Conservation (phyloP, 2,113 vertebrate species). For the Neodon shergylaensis region DNA sequence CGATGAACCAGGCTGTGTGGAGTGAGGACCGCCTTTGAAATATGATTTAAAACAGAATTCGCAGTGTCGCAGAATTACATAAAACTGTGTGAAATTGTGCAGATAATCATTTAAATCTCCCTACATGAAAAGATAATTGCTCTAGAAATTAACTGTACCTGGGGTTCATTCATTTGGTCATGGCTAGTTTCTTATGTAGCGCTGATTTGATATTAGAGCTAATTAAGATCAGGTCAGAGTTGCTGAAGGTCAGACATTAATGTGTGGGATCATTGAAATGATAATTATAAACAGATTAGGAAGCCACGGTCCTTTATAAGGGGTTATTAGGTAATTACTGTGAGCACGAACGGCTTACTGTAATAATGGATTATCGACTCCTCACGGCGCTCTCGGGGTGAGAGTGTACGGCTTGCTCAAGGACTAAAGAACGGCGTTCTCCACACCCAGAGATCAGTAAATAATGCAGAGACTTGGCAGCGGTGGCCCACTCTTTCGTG, state of each 20-base stretch:
- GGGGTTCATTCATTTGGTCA: slow-evolving; percentile 99
- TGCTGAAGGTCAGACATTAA: slow-evolving; percentile 99
- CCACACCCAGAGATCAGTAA: slow-evolving; percentile 79
- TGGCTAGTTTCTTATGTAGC: slow-evolving; percentile 99
- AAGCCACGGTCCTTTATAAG: slow-evolving; percentile 98
- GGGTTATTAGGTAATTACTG: slow-evolving; percentile 97
- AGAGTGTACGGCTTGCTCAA: slow-evolving; percentile 88
- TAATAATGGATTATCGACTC: slow-evolving; percentile 94
- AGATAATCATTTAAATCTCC: slow-evolving; percentile 99
- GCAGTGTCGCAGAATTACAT: slow-evolving; percentile 93
- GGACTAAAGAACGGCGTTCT: slow-evolving; percentile 85
- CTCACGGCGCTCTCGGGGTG: slow-evolving; percentile 88
- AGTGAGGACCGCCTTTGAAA: slow-evolving; percentile 88
- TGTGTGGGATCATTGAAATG: slow-evolving; percentile 98
- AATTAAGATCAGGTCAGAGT: slow-evolving; percentile 99
- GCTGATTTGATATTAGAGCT: slow-evolving; percentile 98
- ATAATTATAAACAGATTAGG: slow-evolving; percentile 99
- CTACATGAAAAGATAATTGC: slow-evolving; percentile 99
- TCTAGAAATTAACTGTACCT: slow-evolving; percentile 99
- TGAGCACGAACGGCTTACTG: slow-evolving; percentile 93
- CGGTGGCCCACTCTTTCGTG: slow-evolving; percentile 36
- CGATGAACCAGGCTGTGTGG: slow-evolving; percentile 81
- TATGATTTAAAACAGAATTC: slow-evolving; percentile 93
- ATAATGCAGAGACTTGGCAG: slow-evolving; percentile 70
- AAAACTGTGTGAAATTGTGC: slow-evolving; percentile 99